These are phyloP conservation scores for Muscicapa adusta DNA, from an alignment of 2,113 vertebrate genomes.

Conservation along the genomic window DNA sequence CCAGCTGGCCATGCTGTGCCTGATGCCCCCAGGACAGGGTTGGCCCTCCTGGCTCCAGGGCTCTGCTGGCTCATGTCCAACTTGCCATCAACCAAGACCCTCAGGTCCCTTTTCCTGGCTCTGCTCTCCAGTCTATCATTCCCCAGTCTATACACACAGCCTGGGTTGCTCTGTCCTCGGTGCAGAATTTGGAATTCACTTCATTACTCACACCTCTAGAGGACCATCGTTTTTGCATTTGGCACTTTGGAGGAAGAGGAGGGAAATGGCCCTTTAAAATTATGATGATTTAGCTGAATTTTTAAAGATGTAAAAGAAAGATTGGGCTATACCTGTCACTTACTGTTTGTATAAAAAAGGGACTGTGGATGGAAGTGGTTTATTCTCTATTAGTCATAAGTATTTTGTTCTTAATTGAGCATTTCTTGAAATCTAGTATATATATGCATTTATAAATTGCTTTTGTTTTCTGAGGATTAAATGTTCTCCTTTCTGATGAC, in stretches of 20 bases:
- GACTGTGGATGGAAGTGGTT: too few species aligned
- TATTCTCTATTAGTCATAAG: too few species aligned
- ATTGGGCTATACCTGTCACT: too few species aligned
- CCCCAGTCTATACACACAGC: background rate
- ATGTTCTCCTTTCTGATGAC: background rate
- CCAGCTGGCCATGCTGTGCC: background rate
- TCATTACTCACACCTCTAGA: too few species aligned
- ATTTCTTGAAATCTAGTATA: background rate
- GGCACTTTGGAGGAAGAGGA: too few species aligned
- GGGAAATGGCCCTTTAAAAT: too few species aligned
- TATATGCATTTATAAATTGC: background rate
- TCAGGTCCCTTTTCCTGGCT: accelerated
- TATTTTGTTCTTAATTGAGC: too few species aligned
- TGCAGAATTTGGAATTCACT: background rate
- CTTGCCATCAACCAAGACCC: accelerated
- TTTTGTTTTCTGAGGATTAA: background rate
- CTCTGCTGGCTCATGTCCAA: background rate
- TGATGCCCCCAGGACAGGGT: background rate
- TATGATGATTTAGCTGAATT: too few species aligned
- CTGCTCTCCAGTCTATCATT: background rate
- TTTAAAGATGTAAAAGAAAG: too few species aligned
- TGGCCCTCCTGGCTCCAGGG: background rate
- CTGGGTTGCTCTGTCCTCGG: background rate
- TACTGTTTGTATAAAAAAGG: too few species aligned
- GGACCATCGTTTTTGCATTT: too few species aligned